phyloP scores from a whole-genome alignment of 1,140 invertebrate species.

The Himalopsyche phryganea region DNA sequence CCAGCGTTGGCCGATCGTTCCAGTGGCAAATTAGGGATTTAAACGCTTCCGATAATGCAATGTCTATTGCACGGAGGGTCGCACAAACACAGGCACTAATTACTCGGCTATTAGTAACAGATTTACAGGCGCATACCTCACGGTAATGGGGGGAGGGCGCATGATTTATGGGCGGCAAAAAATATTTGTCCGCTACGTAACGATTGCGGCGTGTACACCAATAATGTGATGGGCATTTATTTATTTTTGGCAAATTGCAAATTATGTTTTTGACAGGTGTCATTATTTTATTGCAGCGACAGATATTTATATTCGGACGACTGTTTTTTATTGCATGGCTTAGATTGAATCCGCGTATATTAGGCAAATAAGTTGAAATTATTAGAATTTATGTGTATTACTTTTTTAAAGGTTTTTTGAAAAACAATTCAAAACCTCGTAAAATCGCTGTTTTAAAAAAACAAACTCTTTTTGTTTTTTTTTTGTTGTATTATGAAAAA shows the following conservation, averaged over 20 bases:
- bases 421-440: too few species aligned
- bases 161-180: neutral
- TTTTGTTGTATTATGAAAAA: too few species aligned
- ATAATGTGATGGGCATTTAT: too few species aligned
- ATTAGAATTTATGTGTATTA: too few species aligned
- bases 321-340: too few species aligned
- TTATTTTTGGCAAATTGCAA: too few species aligned
- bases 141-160: neutral
- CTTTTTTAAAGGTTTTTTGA: too few species aligned
- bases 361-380: too few species aligned
- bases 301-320: neutral
- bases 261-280: neutral
- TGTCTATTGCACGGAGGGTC: conserved; percentile 3
- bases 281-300: neutral
- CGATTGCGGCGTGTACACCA: too few species aligned
- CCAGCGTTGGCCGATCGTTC: conserved; percentile 9
- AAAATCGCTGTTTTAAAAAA: too few species aligned
- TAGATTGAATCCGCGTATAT: too few species aligned
- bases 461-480: too few species aligned
- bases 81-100: conserved; percentile 3
- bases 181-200: neutral
- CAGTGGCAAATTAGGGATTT: conserved; percentile 17
- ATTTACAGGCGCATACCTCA: conserved; percentile 13
- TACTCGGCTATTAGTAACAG: conserved; percentile 13
- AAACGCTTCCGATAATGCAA: conserved; percentile 17